Percentiles rank a stretch among this genome's conserved stretches.
Conservation (phyloP, 2,113 vertebrate species). For the Cariama cristata region DNA sequence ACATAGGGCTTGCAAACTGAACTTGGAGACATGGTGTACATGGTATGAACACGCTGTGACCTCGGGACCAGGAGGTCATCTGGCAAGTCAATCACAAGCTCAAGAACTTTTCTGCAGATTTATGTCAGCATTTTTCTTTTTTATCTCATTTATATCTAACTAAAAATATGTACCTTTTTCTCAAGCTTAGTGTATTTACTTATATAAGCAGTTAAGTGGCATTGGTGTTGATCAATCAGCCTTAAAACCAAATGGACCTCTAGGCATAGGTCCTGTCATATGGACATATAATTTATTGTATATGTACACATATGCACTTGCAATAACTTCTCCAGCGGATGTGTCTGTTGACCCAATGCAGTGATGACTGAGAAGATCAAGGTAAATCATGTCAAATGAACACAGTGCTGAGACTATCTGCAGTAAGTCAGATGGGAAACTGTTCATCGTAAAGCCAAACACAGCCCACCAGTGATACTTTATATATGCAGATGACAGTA, state of each 20-base stretch:
- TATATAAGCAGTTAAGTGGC: not conserved
- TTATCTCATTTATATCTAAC: not conserved
- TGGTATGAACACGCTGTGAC: conserved; percentile 70
- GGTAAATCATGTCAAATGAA: not conserved
- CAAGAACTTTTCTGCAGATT: not conserved
- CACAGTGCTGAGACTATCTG: not conserved
- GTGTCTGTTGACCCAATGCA: not conserved
- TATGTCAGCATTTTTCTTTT: not conserved
- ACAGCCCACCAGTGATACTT: not conserved
- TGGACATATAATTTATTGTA: not conserved
- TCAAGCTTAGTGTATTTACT: not conserved
- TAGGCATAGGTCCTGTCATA: not conserved
- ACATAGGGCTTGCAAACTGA: conserved; percentile 56
- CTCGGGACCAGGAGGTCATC: not conserved
- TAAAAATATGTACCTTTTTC: not conserved
- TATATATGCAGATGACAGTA: not conserved
- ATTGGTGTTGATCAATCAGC: not conserved
- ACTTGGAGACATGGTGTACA: conserved; percentile 36
- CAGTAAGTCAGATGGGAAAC: not conserved
- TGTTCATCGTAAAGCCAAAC: not conserved
- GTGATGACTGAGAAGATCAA: not conserved
- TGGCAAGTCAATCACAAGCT: not conserved
- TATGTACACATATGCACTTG: not conserved
- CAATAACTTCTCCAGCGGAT: not conserved
- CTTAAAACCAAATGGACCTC: not conserved